Evolutionary conservation across 2,113 vertebrate genomes (phyloP), one percentile per base, ranked within the genome.

Genomic region (Mustelus asterias): DNA sequence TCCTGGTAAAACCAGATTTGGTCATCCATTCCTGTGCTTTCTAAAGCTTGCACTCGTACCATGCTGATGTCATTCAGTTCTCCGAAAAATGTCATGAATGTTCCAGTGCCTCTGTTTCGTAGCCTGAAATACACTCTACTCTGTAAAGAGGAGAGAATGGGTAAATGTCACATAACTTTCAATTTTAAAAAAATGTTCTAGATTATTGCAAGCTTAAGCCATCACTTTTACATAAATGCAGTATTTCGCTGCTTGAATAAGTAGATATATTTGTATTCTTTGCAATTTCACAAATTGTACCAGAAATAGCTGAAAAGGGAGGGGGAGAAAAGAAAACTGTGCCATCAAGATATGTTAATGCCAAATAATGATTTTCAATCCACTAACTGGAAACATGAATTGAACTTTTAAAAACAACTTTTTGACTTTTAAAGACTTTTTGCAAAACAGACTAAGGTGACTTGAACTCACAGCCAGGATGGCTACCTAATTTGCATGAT

Each of bases 1-100:
- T 99, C 97, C 92, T 97, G 98, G 96, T 99, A 99, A 96, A 99
- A 96, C 99, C 99, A 99, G 76, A 99, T 96, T 97, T 99, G 99
- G 96, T 99, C 99, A 3, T 97, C 97, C 13, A 97, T 98, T 58
- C 97, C 98, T 0, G 97, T 97, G 60, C 99, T 98, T 96, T 99
- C 98, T 97, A 98, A 96, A 20, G 97, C 98, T 96, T 99, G 99
- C 96, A 99, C 97, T 96, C 99, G 97, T 96, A 99, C 97, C 96
- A 99, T 98, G 96, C 98, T 98, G 96, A 99, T 96, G 96, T 99
- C 99, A 18, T 99, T 98, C 69, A 99, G 48, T n/a, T 98, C 97
- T 70, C 99, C 99, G 2, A 98, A 98, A 96, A 98, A 97, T 44
- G 99, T 98, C 98, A 99, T 97, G 96, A 98, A 96, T 54, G 98